Evolutionary conservation across 1,140 invertebrate genomes (phyloP), one percentile per base, ranked within the genome.

Genomic region (Drosophila sechellia): DNA sequence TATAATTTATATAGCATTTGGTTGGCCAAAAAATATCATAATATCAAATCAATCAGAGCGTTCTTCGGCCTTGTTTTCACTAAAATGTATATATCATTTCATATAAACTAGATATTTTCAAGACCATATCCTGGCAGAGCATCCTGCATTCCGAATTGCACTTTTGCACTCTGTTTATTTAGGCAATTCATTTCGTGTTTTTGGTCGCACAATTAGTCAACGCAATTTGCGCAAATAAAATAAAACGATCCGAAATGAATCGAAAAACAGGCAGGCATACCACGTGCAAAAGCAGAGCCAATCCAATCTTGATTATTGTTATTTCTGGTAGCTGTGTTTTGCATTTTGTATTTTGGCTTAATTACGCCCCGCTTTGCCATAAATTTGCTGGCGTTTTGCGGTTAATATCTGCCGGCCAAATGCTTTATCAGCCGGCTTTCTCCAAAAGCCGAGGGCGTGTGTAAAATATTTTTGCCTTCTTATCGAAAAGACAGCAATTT

Each of bases 401-500:
- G 77, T 70, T 77, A 81, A 86, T 85, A 81, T 86, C 65, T 86
- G 74, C 55, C 70, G 55, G 60, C 65, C 60, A 63, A 61, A 63
- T 54, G 70, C 56, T 60, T 73, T 71, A 66, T 66, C 31, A 31
- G 39, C 61, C 61, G 54, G 54, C 59, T 63, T 63, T 59, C 59
- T 55, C 37, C 8, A 27, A 42, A 45, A 45, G 63, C 63, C 58
- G 17, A 35, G 22, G 58, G 58, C 43, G 25, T 71, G 50, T 81
- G 72, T 81, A 77, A 81, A 68, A 63, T 73, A 13, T 57, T 52
- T 39, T 10, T 15, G 15, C 72, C 68, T 77, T 69, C 81, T 86
- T 86, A 86, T 86, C 81, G 81, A 63, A 58, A 75, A 81, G 68
- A 74, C 63, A 64, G 58, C 78, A 85, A 83, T 83, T 75, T 89